These are phyloP conservation scores for Gisinianus flammeolus DNA, from an alignment of 2,888 invertebrate genomes.

Conservation along the genomic window DNA sequence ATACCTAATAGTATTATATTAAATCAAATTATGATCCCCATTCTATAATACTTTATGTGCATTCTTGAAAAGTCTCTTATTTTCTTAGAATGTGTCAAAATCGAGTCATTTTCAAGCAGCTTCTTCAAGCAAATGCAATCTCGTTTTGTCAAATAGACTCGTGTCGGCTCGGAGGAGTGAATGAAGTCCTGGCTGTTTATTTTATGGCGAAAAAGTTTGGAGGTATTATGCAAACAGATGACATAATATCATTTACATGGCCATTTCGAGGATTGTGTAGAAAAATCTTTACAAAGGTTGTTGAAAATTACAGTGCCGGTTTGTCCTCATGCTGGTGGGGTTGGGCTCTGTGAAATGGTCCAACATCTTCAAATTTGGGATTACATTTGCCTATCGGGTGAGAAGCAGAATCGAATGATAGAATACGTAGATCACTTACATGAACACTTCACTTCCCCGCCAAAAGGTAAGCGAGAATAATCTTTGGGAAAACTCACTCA, in stretches of 20 bases:
- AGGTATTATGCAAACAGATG: conserved; percentile 65
- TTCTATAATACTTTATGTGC: too few species aligned
- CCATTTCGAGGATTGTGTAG: conserved; percentile 10
- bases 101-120: conserved; percentile 89
- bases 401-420: conserved; percentile 74
- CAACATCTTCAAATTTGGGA: conserved; percentile 92
- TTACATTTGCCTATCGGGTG: conserved; percentile 75
- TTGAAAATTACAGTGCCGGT: conserved; percentile 85
- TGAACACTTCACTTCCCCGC: conserved; percentile 82
- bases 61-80: too few species aligned
- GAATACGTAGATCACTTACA: conserved; percentile 89
- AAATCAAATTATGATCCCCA: too few species aligned
- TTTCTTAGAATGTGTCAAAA: conserved; percentile 92
- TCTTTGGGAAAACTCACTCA: too few species aligned
- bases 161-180: conserved; percentile 84
- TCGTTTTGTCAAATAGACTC: conserved; percentile 91
- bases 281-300: neutral
- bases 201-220: conserved; percentile 85
- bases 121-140: conserved; percentile 78
- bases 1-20: too few species aligned
- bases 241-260: neutral
- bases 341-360: conserved; percentile 91
- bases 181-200: conserved; percentile 77
- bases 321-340: conserved; percentile 94
- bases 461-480: too few species aligned